Evolutionary conservation across 2,888 invertebrate genomes (phyloP), one percentile per base, ranked within the genome.

Genomic region (Athalia cordata): DNA sequence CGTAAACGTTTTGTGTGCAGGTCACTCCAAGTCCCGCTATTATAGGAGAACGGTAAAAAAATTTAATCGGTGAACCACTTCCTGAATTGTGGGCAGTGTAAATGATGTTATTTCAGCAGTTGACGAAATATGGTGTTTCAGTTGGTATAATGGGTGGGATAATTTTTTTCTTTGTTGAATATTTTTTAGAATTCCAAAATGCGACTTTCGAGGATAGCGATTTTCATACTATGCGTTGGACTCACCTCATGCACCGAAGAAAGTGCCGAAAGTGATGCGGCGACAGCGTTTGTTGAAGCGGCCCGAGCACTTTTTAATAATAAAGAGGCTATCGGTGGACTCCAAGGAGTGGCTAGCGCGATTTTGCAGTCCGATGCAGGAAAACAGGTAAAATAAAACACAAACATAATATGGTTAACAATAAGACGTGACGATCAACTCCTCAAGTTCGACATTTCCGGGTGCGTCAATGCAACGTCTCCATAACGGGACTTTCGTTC

Each of bases 301-400:
- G 95, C 95, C 0, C 93, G 94, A 3, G 92, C 94, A 15, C 92
- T 96, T 77, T 91, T 96, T 62, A 93, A 94, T 84, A 94, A 94
- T 84, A 93, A 93, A 84, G 84, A 91, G 55, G 84, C 88, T 8
- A 86, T 93, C 67, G 92, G 92, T 0, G 93, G 93, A 1, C 90
- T 96, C 0, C 95, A 94, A 0, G 93, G 93, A 7, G 90, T 95
- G 67, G 91, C 96, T 8, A 94, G 94, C 0, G 92, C 92, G 50
- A 91, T 96, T 68, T 93, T 96, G 92, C 94, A 95, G 83, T 93
- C 94, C 0, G 94, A 93, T 77, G 92, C 92, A 47, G 93, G 92
- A 0, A 93, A 93, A 86, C 93, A 93, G 83, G 86, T 93, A 84
- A 79, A 29, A 68, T 55, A 47, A 43, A 43, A n/a, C 3, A 13